Percentiles rank a stretch among this genome's conserved stretches.
phyloP scores from a whole-genome alignment of 2,797 vertebrate genomes.

The Ctenochaetus hawaiiensis region DNA sequence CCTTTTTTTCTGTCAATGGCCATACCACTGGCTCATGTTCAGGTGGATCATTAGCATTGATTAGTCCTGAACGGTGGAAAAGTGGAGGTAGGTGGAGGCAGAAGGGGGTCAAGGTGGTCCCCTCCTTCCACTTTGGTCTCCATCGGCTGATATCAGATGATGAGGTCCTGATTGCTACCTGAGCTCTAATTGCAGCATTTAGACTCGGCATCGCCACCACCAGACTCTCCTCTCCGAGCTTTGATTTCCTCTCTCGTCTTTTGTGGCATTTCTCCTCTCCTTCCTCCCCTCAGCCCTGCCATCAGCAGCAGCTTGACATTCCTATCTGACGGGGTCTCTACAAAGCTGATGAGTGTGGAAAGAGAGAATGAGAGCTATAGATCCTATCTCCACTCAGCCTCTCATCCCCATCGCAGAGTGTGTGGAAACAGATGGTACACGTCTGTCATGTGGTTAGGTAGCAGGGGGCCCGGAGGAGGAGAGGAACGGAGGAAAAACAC shows the following conservation, averaged over 20 bases:
- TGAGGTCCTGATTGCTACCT: slow-evolving; percentile 32
- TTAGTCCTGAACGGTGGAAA: slow-evolving; percentile 21
- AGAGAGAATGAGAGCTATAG: slow-evolving; percentile 61
- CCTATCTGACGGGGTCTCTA: slow-evolving; percentile 62
- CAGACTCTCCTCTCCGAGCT: slow-evolving; percentile 18
- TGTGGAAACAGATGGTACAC: slow-evolving; percentile 73
- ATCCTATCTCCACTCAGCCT: slow-evolving; percentile 70
- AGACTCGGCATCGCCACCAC: slow-evolving; percentile 5
- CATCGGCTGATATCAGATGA: slow-evolving; percentile 28
- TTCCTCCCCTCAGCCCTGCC: slow-evolving; percentile 38
- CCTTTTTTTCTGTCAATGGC: slow-evolving; percentile 53
- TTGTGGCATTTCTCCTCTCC: slow-evolving; percentile 44
- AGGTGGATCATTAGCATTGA: slow-evolving; percentile 77
- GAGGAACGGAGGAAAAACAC: slow-evolving; percentile 58
- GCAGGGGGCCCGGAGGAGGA: slow-evolving; percentile 62
- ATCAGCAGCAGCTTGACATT: slow-evolving; percentile 58
- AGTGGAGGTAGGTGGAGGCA: background rate
- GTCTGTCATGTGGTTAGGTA: slow-evolving; percentile 77
- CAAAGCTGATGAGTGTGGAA: slow-evolving; percentile 60
- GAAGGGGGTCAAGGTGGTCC: background rate
- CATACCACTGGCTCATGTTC: slow-evolving; percentile 56
- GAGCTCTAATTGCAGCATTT: background rate
- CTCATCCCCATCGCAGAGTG: slow-evolving; percentile 55
- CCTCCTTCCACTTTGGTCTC: slow-evolving; percentile 5
- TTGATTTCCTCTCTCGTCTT: slow-evolving; percentile 29